These are phyloP conservation scores for Dendrolimus punctatus DNA, from an alignment of 1,140 invertebrate genomes.

Conservation along the genomic window DNA sequence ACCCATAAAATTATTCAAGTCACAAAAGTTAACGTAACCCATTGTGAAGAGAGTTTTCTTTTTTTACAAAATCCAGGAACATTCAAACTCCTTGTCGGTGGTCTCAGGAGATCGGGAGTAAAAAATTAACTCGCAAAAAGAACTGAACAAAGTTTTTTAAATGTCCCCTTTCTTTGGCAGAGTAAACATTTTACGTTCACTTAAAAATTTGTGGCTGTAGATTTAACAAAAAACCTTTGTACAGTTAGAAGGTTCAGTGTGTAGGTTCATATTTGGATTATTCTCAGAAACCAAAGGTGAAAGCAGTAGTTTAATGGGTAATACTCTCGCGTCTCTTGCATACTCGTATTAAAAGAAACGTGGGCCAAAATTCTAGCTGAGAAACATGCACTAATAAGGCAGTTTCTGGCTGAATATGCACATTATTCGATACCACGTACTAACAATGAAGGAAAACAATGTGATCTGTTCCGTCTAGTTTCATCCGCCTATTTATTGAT, in stretches of 20 bases:
- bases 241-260: not conserved
- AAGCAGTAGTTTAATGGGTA: no score
- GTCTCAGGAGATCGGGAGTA: constrained; percentile 46
- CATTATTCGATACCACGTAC: no score
- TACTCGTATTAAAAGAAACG: no score
- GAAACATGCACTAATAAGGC: no score
- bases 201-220: constrained; percentile 30
- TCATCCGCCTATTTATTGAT: no score
- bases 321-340: no score
- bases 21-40: constrained; percentile 38
- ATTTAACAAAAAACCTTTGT: constrained; percentile 35
- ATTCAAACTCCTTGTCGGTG: constrained; percentile 55
- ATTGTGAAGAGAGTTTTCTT: constrained; percentile 55
- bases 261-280: no score
- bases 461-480: no score
- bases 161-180: constrained; percentile 41
- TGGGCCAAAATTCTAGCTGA: no score
- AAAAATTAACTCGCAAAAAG: constrained; percentile 63
- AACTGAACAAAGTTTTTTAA: constrained; percentile 48
- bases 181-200: constrained; percentile 63
- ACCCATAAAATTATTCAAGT: constrained; percentile 61
- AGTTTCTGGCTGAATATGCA: no score
- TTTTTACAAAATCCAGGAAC: constrained; percentile 61
- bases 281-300: no score
- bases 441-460: no score